Evolutionary conservation across 2,888 invertebrate species (phyloP), one percentile per base, ranked within the genome.

Genomic region (Ormia ochracea): DNA sequence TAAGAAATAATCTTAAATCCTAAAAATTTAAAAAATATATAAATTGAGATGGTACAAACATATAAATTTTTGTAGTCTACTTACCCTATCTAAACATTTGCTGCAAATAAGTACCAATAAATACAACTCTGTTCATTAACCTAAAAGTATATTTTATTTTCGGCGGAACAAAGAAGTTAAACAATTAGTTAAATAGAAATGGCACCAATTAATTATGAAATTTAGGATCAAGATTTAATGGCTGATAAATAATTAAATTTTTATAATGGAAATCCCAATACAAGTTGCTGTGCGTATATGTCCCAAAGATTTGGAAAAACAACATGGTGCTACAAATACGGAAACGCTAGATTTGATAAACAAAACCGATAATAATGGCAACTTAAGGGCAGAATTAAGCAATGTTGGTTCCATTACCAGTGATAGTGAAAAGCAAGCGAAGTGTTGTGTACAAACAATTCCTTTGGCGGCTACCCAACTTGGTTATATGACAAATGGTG

Each of bases 281-380:
- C 94, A 94, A 91, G 93, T 94, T 80, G 94, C 94, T 21, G 92
- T 94, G 69, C 91, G 94, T 81, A 90, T 94, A 73, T 92, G 91
- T 85, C 93, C 93, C 43, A 90, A 89, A 91, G 81, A 91, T 90
- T 84, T 92, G 92, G 81, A 83, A 81, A 84, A 84, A 23, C 56
- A 65, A 58, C 26, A 52, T 58, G 63, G 17, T 36, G 43, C 17
- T 45, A 43, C 21, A 26, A 45, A 70, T 31, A 66, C 54, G 21
- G 52, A 58, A 26, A 63, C 38, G 28, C 14, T 17, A n/a, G 54
- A 58, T 10, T 58, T 48, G 14, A 14, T 9, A 28, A 19, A 68
- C 9, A 63, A 10, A 17, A 6, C 28, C 10, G 54, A 28, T 2
- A 56, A 84, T 48, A 83, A 83, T 82, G 83, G 83, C 12, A 83